Evolutionary conservation across 2,888 invertebrate species (phyloP), one percentile per base, ranked within the genome.

Genomic region (Lasioglossum figueresi): DNA sequence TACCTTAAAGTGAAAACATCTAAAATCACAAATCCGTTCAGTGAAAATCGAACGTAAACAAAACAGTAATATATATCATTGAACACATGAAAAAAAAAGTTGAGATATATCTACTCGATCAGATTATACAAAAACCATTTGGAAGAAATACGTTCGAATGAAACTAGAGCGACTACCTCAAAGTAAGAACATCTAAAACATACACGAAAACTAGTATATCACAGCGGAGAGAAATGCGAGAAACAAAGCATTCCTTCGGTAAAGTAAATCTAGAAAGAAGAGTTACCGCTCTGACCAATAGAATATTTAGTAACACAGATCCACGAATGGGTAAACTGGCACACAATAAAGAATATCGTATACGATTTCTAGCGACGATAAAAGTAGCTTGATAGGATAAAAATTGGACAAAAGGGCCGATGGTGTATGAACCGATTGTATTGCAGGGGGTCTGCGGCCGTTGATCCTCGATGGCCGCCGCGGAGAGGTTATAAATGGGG

Each of bases 381-480:
- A 68, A 52, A 84, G 71, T 78, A 48, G 45, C 72, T 84, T 31
- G 59, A 70, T 75, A 84, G 75, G 45, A 81, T 76, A 85, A 84
- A 80, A 85, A 80, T 81, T 37, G 77, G 84, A 78, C 73, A 81
- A 78, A 81, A 85, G 75, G 80, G 72, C 66, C 72, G 84, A 83
- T 78, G 78, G 78, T 84, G 75, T 84, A 83, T 77, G 76, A 78
- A 84, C 80, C 84, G 85, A 85, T 84, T 81, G 84, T 85, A 63
- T 85, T 84, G 85, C 85, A 85, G 85, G 85, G 85, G 85, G 81
- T 86, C 81, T 76, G 81, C 84, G 86, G 84, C 82, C 84, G 86
- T 84, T 81, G 84, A 84, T 86, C 86, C 81, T 86, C 86, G 86
- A 84, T 86, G 86, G 86, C 84, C 86, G 86, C 84, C 84, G 86